Conservation (phyloP, 2,888 invertebrate genomes). For the Drosophila suboccidentalis region DNA sequence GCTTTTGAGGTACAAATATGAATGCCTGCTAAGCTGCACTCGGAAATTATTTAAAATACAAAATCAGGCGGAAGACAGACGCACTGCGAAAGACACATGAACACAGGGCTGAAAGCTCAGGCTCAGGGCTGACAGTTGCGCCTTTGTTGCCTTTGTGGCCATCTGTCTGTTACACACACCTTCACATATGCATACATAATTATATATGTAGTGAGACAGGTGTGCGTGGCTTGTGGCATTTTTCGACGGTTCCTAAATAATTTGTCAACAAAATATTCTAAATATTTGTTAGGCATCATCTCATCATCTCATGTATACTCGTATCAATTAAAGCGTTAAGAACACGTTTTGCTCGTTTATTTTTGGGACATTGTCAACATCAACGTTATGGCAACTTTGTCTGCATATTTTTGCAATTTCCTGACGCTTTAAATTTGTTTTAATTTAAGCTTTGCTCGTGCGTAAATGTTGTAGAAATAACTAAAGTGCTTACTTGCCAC, state of each 20-base stretch:
- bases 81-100: conserved; percentile 65
- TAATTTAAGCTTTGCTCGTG: conserved; percentile 58
- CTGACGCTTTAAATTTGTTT: conserved; percentile 59
- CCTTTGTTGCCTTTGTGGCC: conserved; percentile 43
- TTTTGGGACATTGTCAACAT: conserved; percentile 48
- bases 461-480: conserved; percentile 33
- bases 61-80: conserved; percentile 79
- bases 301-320: conserved; percentile 35
- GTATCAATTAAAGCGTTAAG: conserved; percentile 60
- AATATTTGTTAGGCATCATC: conserved; percentile 40
- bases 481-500: conserved; percentile 34
- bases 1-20: conserved; percentile 54
- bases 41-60: conserved; percentile 78
- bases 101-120: conserved; percentile 21
- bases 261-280: conserved; percentile 56
- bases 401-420: conserved; percentile 60
- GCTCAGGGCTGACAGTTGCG: conserved; percentile 43
- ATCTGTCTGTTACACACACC: conserved; percentile 12
- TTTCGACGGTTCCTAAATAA: conserved; percentile 39
- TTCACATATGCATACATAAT: conserved; percentile 8
- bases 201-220: conserved; percentile 34
- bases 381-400: conserved; percentile 38
- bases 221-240: conserved; percentile 50
- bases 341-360: conserved; percentile 68
- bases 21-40: conserved; percentile 55